phyloP scores from a whole-genome alignment of 2,888 invertebrate species.

The Bombyx huttoni region DNA sequence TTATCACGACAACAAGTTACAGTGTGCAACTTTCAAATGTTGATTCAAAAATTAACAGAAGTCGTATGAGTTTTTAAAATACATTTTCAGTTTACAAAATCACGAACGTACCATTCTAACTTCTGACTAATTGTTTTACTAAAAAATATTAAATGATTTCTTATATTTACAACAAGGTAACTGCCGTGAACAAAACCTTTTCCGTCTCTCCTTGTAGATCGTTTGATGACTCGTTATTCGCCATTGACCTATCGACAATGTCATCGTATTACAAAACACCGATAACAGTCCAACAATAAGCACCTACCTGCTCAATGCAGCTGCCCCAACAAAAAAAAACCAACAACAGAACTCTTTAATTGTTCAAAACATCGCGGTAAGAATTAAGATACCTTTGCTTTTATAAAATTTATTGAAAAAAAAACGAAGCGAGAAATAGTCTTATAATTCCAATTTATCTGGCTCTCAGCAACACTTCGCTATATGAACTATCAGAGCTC shows the following conservation, averaged over 20 bases:
- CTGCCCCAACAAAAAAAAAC: slow-evolving; percentile 14
- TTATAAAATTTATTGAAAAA: not conserved
- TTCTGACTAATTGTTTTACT: too few species aligned
- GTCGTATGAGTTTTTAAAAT: too few species aligned
- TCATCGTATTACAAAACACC: slow-evolving; percentile 26
- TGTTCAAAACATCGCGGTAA: slow-evolving; percentile 12
- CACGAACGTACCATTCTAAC: too few species aligned
- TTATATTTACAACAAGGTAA: slow-evolving; percentile 2
- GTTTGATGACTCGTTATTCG: slow-evolving; percentile 1
- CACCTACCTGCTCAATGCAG: slow-evolving; percentile 24
- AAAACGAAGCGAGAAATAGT: not conserved
- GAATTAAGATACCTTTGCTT: not conserved
- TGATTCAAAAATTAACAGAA: too few species aligned
- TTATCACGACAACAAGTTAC: too few species aligned
- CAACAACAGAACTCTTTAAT: slow-evolving; percentile 12
- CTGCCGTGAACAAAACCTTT: not conserved
- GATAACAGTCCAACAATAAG: slow-evolving; percentile 4
- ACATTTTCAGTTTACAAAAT: too few species aligned
- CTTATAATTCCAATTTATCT: not conserved
- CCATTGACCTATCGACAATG: slow-evolving; percentile 10
- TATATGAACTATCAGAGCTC: not conserved
- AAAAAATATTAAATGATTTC: too few species aligned
- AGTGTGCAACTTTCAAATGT: too few species aligned
- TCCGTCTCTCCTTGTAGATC: not conserved
- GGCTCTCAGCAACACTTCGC: not conserved